Evolutionary conservation across 2,888 invertebrate genomes (phyloP), one percentile per base, ranked within the genome.

Genomic region (Dichetophora obliterata): DNA sequence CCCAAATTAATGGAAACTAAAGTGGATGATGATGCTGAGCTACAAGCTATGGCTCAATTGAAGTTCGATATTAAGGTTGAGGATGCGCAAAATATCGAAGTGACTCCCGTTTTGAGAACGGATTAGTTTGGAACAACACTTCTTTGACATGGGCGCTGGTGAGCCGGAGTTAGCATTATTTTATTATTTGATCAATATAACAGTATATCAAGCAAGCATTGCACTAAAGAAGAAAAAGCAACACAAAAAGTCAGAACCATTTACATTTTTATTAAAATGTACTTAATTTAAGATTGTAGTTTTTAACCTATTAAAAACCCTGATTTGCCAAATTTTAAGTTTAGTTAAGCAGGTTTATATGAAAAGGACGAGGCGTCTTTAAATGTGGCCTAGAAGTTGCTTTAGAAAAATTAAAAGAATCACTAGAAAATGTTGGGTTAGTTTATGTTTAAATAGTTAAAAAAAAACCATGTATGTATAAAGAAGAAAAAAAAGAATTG

Each of bases 41-140:
- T 88, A 14, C 81, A 87, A 71, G 87, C 87, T 52, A 78, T 89
- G 81, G 77, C 84, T 14, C 87, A 89, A 63, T 80, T 88, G 63
- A 89, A 89, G 82, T 89, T 89, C 78, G 88, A 89, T 66, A 89
- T 89, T 73, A 83, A 84, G 52, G 85, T 78, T 3, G 79, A 87
- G 37, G 82, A 84, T 76, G 85, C 48, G 31, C 24, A 66, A 48
- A 59, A 86, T 66, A 82, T 87, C 54, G 84, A 86, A 77, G 86
- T 89, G 79, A 87, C 85, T 69, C 84, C 87, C 0, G 85, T 85
- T 0, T 76, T 87, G 68, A 80, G 84, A 24, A 75, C 80, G 65
- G 85, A 84, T 2, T 86, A 78, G 52, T 43, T 37, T 43, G 43
- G 2, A 14, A 11, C 11, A 14, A 43, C 43, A 43, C 1, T 11